A percentile compares a stretch with the other conserved stretches of the same genome.
These are phyloP conservation scores for Ellobium chinense DNA, from an alignment of 2,888 invertebrate species.

Conservation along the genomic window DNA sequence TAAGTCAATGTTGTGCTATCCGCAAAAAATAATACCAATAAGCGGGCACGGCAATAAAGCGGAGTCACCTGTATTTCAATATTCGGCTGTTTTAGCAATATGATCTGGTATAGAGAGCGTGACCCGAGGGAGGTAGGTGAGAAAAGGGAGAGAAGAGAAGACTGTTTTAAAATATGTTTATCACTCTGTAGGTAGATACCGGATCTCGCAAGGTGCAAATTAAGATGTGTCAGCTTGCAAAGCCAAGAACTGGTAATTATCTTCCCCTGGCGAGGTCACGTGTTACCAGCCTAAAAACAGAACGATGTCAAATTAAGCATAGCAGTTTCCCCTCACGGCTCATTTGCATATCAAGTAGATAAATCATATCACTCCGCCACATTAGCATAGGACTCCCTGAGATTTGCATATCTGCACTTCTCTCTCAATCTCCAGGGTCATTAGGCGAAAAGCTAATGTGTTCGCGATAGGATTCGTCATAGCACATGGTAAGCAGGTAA, in stretches of 20 bases:
- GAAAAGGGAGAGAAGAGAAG: background rate
- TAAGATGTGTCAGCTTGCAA: conserved; percentile 16
- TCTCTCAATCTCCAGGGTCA: no score
- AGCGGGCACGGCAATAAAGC: no score
- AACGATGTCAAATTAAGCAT: no score
- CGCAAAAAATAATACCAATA: no score
- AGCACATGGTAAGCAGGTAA: background rate
- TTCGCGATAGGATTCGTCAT: background rate
- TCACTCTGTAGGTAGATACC: no score
- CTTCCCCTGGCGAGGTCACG: background rate
- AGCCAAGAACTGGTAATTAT: background rate
- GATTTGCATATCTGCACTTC: conserved; percentile 33
- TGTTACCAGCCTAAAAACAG: background rate
- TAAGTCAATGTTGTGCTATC: no score
- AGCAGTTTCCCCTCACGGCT: background rate
- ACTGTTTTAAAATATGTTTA: background rate
- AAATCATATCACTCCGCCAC: background rate
- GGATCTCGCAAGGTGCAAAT: no score
- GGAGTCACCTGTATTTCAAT: no score
- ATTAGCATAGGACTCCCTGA: conserved; percentile 6
- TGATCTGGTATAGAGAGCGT: no score
- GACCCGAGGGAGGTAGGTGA: no score
- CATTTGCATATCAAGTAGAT: conserved; percentile 11
- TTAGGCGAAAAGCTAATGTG: no score
- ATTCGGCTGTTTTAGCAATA: no score